Base-by-base conservation (phyloP, 2,888 invertebrate genomes). In the Parnassius mnemosyne region DNA sequence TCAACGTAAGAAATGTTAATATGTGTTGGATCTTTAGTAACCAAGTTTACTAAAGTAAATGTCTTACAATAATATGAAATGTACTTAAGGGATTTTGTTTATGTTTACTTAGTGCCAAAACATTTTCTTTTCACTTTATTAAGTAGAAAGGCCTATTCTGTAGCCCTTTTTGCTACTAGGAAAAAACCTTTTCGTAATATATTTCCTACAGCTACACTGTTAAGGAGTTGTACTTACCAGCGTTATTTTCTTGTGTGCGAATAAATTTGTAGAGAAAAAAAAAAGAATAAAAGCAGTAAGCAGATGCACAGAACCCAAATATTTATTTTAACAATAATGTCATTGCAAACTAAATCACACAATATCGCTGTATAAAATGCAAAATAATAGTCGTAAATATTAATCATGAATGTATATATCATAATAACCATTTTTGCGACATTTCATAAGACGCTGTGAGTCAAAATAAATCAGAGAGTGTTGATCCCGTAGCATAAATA, bases 401-500 rank as follows among this genome's bases (percentile, higher is more conserved):
- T 34, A 34, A 34, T 34, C 5, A 34, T 34, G 7, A 34, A 3
- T 34, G 3, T 34, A 34, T 34, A 34, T 34, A 3, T 5, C 34
- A 34, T 34, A 34, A 34, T 34, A 34, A 34, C 7, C 5, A 5
- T 34, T 7, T 34, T 34, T 34, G 34, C 5, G 34, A 34, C 34
- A 34, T 34, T 34, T 34, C 34, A 1, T 34, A 34, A 5, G 5
- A 34, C 34, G 34, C 7, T 34, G 7, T 34, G 34, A 34, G 7
- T 34, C 70, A 68, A 71, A 73, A 75, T 78, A 77, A 80, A 81
- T 81, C 77, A 73, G 76, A 75, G 76, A 59, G 75, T 72, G 73
- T 77, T 80, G 78, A 84, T 83, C 78, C 76, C 72, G 66, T 65
- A 74, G 74, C 79, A 83, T 85, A 85, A 86, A 89, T 84, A 86